These are phyloP conservation scores for Episyrphus balteatus DNA, from an alignment of 1,140 invertebrate species.

Conservation along the genomic window DNA sequence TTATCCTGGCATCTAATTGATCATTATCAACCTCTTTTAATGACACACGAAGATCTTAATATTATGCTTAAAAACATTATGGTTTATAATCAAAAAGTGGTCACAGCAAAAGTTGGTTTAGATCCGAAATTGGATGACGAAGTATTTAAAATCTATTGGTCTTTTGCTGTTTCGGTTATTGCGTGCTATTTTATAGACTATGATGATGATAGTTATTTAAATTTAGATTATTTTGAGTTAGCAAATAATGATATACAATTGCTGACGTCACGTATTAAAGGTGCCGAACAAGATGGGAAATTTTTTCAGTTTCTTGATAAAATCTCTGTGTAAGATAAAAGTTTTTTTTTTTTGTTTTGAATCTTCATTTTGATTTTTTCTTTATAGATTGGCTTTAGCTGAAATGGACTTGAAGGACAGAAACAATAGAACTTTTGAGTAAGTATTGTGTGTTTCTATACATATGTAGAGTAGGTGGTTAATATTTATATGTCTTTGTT, in stretches of 20 bases:
- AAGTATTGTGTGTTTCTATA: too few species aligned
- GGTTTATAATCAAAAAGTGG: slow-evolving; percentile 32
- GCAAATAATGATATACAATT: slow-evolving; percentile 24
- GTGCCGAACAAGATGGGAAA: slow-evolving; percentile 27
- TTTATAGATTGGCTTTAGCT: too few species aligned
- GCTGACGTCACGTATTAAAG: slow-evolving; percentile 20
- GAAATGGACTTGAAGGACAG: too few species aligned
- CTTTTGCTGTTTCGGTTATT: slow-evolving; percentile 31
- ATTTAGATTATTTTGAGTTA: slow-evolving; percentile 23
- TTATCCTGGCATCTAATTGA: slow-evolving; percentile 26
- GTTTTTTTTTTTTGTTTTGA: not conserved
- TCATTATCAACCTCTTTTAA: slow-evolving; percentile 30
- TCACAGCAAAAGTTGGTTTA: slow-evolving; percentile 25
- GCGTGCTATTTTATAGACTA: slow-evolving; percentile 33
- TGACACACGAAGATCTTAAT: slow-evolving; percentile 27
- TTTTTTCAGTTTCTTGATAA: slow-evolving; percentile 24
- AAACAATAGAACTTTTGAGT: too few species aligned
- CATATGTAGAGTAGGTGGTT: too few species aligned
- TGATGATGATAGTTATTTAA: slow-evolving; percentile 17
- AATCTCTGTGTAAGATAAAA: not conserved
- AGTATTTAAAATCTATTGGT: slow-evolving; percentile 35
- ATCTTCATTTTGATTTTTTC: too few species aligned
- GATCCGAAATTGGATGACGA: slow-evolving; percentile 28
- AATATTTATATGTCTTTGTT: too few species aligned
- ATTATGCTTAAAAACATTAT: slow-evolving; percentile 29